Conservation (phyloP, 2,888 invertebrate genomes). For the Platyscelio sp. region DNA sequence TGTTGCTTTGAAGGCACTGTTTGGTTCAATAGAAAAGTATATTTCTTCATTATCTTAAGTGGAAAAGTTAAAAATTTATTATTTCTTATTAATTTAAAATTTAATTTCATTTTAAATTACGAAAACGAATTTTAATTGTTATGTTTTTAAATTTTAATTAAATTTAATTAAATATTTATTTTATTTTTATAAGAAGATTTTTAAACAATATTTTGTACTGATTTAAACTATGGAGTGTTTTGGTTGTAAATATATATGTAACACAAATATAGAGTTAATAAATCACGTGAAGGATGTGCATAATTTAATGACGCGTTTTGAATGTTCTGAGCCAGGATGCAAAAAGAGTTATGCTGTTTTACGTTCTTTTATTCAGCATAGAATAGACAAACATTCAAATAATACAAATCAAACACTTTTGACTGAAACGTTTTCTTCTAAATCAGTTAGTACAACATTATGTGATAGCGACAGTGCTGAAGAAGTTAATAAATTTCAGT, state of each 20-base stretch:
- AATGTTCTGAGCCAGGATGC: slow-evolving; percentile 22
- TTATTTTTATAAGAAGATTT: not conserved
- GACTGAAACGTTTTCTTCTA: too few species aligned
- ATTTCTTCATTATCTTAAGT: not conserved
- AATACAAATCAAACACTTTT: not conserved
- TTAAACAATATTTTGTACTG: not conserved
- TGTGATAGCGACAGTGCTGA: not conserved
- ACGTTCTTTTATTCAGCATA: slow-evolving; percentile 16
- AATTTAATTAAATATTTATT: not conserved
- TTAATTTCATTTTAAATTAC: not conserved
- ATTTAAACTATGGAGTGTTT: slow-evolving; percentile 11
- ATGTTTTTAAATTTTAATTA: not conserved
- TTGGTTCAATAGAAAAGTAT: not conserved
- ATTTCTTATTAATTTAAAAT: not conserved
- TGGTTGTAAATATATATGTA: slow-evolving; percentile 4
- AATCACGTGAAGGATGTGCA: slow-evolving; percentile 23
- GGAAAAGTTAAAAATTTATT: too few species aligned
- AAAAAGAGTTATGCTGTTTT: slow-evolving; percentile 16
- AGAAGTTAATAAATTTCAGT: too few species aligned
- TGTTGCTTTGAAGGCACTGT: slow-evolving; percentile 13
- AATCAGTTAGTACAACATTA: not conserved
- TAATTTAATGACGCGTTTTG: not conserved
- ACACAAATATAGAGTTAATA: slow-evolving; percentile 16
- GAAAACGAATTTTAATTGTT: not conserved
- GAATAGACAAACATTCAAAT: not conserved